phyloP scores from a whole-genome alignment of 2,113 vertebrate species.

The Actinemys pallida region DNA sequence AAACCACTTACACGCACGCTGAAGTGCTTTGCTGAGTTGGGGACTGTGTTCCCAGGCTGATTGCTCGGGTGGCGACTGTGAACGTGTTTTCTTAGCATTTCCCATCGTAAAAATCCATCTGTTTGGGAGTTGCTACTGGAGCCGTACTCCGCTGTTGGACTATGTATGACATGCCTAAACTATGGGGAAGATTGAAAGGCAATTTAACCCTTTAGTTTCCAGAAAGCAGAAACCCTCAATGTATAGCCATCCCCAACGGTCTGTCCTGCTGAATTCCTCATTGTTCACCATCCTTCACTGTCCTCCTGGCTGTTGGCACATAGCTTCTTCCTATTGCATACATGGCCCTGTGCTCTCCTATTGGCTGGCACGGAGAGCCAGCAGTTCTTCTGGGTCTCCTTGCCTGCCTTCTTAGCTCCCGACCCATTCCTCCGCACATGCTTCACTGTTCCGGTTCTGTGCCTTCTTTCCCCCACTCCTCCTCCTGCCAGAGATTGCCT shows the following conservation, averaged over 20 bases:
- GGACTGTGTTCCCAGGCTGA: not conserved
- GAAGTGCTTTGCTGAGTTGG: not conserved
- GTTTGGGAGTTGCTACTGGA: not conserved
- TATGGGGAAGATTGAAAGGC: not conserved
- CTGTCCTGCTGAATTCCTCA: not conserved
- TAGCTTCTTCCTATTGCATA: not conserved
- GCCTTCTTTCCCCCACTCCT: not conserved
- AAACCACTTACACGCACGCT: not conserved
- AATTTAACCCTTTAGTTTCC: not conserved
- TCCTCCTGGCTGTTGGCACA: not conserved
- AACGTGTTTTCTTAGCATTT: not conserved
- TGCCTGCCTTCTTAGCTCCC: not conserved
- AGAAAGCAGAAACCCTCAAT: not conserved
- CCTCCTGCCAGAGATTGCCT: not conserved
- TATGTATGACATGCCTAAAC: not conserved
- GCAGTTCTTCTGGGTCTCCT: not conserved
- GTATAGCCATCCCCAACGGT: not conserved
- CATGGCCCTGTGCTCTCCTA: no score
- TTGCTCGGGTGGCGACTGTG: not conserved
- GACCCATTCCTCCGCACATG: not conserved
- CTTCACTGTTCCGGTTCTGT: not conserved
- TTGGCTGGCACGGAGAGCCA: no score
- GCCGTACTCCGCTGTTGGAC: not conserved
- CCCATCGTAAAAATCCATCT: not conserved
- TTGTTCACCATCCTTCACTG: not conserved